Evolutionary conservation across 1,140 invertebrate genomes (phyloP).

Genomic region (Aphaenogaster floridana): DNA sequence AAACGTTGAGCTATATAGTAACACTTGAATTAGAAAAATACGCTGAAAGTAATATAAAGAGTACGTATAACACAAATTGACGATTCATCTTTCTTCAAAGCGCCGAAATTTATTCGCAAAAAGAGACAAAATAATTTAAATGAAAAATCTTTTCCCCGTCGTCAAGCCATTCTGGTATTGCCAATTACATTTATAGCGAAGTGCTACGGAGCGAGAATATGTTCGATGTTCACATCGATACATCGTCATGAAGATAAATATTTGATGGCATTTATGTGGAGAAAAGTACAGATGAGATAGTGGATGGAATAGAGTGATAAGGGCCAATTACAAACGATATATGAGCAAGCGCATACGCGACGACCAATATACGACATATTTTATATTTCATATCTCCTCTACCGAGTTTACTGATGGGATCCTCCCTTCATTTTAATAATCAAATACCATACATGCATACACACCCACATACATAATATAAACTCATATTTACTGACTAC

Average conservation of each 20-base stretch:
- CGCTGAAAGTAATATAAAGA: neutral
- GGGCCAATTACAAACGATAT: slow-evolving; percentile 45
- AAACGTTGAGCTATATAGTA: slow-evolving; percentile 31
- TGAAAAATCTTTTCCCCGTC: slow-evolving; percentile 12
- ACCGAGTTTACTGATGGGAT: neutral
- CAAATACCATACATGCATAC: neutral
- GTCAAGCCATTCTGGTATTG: neutral
- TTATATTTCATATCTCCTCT: neutral
- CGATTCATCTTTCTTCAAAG: neutral
- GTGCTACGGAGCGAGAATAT: neutral
- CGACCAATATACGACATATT: neutral
- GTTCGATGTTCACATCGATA: slow-evolving; percentile 38
- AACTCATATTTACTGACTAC: neutral
- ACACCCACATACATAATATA: too few relatives aligned
- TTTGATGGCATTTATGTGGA: slow-evolving; percentile 42
- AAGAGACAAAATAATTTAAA: neutral
- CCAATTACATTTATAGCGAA: slow-evolving; percentile 23
- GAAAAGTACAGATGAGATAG: slow-evolving; percentile 28
- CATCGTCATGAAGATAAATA: slow-evolving; percentile 53
- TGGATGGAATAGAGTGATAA: slow-evolving; percentile 48
- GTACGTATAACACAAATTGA: neutral
- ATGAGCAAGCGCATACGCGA: slow-evolving; percentile 14
- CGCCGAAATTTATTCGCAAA: neutral
- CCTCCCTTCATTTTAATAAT: neutral
- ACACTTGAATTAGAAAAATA: slow-evolving; percentile 2